A percentile compares a stretch with the other conserved stretches of the same genome.
Evolutionary conservation across 2,113 vertebrate genomes (phyloP).

Genomic region (Centropristis striata): DNA sequence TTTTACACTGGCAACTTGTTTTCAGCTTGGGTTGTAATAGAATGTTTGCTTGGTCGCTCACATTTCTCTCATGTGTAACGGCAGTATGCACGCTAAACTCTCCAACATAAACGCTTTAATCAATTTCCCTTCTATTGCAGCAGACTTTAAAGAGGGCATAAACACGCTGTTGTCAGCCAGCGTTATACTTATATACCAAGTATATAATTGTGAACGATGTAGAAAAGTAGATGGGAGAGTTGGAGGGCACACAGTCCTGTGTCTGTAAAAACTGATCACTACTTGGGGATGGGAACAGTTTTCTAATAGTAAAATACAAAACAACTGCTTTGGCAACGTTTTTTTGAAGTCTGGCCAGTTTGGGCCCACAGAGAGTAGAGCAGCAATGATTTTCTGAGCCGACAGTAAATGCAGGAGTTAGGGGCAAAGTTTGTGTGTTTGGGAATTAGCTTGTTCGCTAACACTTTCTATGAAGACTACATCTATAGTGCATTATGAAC

Average conservation of each 20-base stretch:
- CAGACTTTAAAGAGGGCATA: conserved; percentile 54
- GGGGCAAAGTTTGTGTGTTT: background rate
- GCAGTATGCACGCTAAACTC: conserved; percentile 29
- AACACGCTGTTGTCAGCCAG: conserved; percentile 37
- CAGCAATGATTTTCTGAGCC: conserved; percentile 22
- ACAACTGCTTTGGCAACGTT: conserved; percentile 19
- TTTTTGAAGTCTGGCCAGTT: conserved; percentile 36
- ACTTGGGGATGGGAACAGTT: conserved; percentile 17
- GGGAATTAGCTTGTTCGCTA: no score
- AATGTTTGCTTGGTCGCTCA: conserved; percentile 57
- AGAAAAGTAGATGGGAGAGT: conserved; percentile 13
- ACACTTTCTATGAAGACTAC: no score
- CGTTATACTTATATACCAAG: conserved; percentile 32
- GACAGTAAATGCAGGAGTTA: conserved; percentile 1
- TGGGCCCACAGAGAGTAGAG: conserved; percentile 22
- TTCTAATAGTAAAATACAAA: conserved; percentile 38
- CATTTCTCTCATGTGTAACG: conserved; percentile 50
- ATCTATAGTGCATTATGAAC: no score
- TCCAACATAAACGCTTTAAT: conserved; percentile 46
- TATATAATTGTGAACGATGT: conserved; percentile 28
- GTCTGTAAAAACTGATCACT: conserved; percentile 43
- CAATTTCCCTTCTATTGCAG: conserved; percentile 42
- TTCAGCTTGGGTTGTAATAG: conserved; percentile 53
- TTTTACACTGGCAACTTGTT: conserved; percentile 56
- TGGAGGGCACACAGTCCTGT: conserved; percentile 12